Conservation (phyloP, 2,888 invertebrate genomes). For the Pharmacophagus antenor region DNA sequence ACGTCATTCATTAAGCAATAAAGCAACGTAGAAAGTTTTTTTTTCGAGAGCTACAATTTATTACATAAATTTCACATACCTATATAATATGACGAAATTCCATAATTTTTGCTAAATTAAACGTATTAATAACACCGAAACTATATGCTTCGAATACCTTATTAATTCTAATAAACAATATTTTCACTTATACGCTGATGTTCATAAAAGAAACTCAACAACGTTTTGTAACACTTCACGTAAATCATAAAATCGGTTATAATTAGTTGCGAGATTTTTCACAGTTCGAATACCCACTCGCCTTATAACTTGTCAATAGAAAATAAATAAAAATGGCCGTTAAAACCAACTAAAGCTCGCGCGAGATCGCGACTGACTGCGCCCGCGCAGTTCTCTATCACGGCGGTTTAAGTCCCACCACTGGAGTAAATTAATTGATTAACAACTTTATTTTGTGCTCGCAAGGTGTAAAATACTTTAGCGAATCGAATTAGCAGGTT, state of each 20-base stretch:
- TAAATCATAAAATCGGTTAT: no score
- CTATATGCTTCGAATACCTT: background rate
- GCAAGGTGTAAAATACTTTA: slow-evolving; percentile 38
- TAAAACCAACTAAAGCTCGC: slow-evolving; percentile 49
- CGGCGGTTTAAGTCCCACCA: slow-evolving; percentile 16
- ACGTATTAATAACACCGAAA: background rate
- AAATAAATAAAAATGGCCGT: slow-evolving; percentile 47
- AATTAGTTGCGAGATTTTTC: slow-evolving; percentile 12
- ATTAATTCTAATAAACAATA: background rate
- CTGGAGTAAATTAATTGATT: slow-evolving; percentile 26
- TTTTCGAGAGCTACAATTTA: slow-evolving; percentile 44
- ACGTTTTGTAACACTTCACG: slow-evolving; percentile 18
- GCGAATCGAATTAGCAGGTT: slow-evolving; percentile 55
- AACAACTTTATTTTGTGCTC: slow-evolving; percentile 38
- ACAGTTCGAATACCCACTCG: slow-evolving; percentile 7
- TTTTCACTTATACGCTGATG: background rate
- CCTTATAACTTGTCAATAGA: slow-evolving; percentile 33
- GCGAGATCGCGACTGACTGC: slow-evolving; percentile 67
- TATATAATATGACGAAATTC: no score
- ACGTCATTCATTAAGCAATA: slow-evolving; percentile 58
- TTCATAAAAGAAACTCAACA: background rate
- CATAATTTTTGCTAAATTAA: background rate
- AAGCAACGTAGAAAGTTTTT: slow-evolving; percentile 59
- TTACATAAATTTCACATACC: background rate
- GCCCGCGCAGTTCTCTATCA: slow-evolving; percentile 44